Evolutionary conservation across 1,140 invertebrate genomes (phyloP), one percentile per base, ranked within the genome.

Genomic region (Chironomus striatipennis): DNA sequence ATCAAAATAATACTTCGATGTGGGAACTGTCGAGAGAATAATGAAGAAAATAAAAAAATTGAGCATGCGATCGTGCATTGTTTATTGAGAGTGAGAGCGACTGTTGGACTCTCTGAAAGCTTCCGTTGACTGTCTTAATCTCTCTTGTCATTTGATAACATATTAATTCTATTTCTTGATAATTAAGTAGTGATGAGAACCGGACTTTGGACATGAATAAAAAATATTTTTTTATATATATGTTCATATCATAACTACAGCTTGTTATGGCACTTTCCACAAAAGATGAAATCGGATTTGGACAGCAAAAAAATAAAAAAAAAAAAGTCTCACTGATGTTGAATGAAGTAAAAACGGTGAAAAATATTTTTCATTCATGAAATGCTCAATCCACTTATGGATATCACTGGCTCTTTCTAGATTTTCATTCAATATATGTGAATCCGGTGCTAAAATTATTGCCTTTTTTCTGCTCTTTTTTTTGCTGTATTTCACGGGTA

Each of bases 101-200:
- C 43, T 5, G 42, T 43, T 4, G 2, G 24, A 57, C 47, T 57
- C 47, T 57, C 47, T 5, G n/a, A 47, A 57, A 57, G 47, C 47
- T 57, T 57, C n/a, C n/a, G 12, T 57, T 15, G 12, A 15, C 47
- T 57, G 12, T 57, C 47, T 57, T 15, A 57, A n/a, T 57, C n/a
- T 57, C 47, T 57, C 47, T n/a, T 10, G 5, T 47, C 43, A 4
- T 47, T 47, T 15, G 47, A 57, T 57, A 57, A 57, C 47, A 57
- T 12, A 57, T 57, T 57, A 57, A 57, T 57, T 57, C 47, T 5
- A 57, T 57, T 57, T 57, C 47, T n/a, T n/a, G n/a, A 57, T 57
- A 57, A 57, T 57, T 57, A 57, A 57, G 47, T 57, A 57, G 47
- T 57, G 47, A 57, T 57, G n/a, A 57, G n/a, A 57, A 57, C 47